Conservation (phyloP, 2,113 vertebrate genomes). For the Myrmophylax atrothorax region DNA sequence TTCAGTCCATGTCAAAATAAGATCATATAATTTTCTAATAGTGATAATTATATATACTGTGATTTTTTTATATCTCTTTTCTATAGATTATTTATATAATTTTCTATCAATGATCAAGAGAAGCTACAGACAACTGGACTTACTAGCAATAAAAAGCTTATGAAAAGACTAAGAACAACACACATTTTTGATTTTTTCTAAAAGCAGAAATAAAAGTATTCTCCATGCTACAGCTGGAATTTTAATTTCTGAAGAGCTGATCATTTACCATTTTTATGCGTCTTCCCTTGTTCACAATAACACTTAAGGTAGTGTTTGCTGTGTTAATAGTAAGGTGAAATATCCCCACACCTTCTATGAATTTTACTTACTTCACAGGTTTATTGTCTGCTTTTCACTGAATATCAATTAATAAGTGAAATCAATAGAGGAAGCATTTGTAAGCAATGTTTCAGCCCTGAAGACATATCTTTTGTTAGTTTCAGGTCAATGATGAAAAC, state of each 20-base stretch:
- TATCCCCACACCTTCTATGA: neutral
- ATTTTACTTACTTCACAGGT: neutral
- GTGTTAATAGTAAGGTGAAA: neutral
- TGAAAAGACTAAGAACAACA: neutral
- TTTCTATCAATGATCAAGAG: neutral
- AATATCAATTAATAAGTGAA: neutral
- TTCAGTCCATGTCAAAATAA: neutral
- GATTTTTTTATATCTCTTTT: neutral
- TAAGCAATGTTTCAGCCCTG: neutral
- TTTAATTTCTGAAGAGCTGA: neutral
- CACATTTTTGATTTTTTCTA: neutral
- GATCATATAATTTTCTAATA: neutral
- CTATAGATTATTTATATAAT: neutral
- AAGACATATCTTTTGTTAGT: neutral
- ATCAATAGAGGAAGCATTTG: neutral
- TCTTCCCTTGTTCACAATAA: accelerated
- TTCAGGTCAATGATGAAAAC: neutral
- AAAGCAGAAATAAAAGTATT: neutral
- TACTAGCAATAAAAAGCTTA: neutral
- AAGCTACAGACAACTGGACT: neutral
- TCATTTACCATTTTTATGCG: neutral
- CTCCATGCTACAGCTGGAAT: neutral
- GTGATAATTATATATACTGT: neutral
- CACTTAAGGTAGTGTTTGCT: neutral
- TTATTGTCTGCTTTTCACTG: neutral